Conservation (phyloP, 92 coral and sea anemone genomes). For the Isaurus tuberculatus region DNA sequence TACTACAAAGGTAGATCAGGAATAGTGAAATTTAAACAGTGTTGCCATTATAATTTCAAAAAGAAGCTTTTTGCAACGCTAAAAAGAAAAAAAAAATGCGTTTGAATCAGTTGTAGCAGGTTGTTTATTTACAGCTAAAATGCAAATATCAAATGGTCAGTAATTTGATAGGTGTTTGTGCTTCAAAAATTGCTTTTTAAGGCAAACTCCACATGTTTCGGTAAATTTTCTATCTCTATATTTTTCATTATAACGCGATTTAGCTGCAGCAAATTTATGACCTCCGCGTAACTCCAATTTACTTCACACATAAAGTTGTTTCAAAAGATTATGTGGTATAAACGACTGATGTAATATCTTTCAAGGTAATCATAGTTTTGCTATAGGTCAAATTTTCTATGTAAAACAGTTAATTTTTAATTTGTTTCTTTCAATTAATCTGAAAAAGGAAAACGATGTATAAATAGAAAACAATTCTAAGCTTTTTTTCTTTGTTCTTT, state of each 20-base stretch:
- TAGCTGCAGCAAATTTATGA: neutral
- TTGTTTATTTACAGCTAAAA: constrained; percentile 68
- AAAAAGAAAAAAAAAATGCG: constrained; percentile 30
- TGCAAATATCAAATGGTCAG: constrained; percentile 42
- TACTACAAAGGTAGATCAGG: neutral
- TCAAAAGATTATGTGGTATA: constrained; percentile 3
- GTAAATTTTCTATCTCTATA: neutral
- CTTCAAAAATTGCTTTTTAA: neutral
- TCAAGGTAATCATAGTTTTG: neutral
- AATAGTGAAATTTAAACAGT: neutral
- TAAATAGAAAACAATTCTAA: neutral
- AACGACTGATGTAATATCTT: neutral
- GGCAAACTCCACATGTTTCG: neutral
- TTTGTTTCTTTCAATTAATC: neutral
- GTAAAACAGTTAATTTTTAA: neutral
- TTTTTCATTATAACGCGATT: neutral
- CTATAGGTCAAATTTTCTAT: neutral
- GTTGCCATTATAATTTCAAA: neutral
- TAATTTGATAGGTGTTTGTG: constrained; percentile 47
- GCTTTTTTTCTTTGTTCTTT: neutral
- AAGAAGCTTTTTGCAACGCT: neutral
- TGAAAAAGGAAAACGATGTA: neutral
- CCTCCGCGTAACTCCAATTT: neutral
- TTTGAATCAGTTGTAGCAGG: constrained; percentile 59
- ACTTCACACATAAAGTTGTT: neutral